Base-by-base conservation (phyloP, 2,797 vertebrate species). In the Peromyscus aztecus region DNA sequence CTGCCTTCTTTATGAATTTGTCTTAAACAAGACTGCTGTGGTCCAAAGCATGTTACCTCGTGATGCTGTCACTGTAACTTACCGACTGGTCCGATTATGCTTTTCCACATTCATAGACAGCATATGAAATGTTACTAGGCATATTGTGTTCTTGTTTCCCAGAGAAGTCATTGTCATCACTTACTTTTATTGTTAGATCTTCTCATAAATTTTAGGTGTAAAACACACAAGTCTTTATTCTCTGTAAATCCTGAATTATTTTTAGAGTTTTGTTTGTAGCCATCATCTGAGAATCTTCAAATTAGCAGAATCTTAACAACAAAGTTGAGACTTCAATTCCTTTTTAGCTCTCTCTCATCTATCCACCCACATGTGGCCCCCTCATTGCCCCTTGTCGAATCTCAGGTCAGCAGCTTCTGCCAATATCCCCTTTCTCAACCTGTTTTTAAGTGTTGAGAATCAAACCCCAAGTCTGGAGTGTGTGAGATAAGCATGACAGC, bases 151-250 rank as follows among this genome's bases (percentile, higher is more conserved):
- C 71, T 90, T 21, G 37, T 65, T 97, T 94, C 71, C 34, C 23
- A 34, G 69, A 73, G 86, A 95, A 97, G 23, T 81, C 37, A 78
- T 52, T 57, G 14, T 16, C 69, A 46, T 29, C 34, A 24, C 16
- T 73, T 91, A 69, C 77, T 92, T 90, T 94, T 90, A 93, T 92
- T 90, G 52, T n/a, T 83, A 52, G 23, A 29, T 89, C 13, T 89
- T 97, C 95, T n/a, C 24, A 93, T 57, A 96, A 75, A 86, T 37
- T 86, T 93, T 24, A 96, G 17, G 46, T 77, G 29, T n/a, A 69
- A 43, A 37, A 83, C 31, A 34, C 46, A 27, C 10, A 78, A 49
- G 34, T 40, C 19, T 83, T 96, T 91, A 57, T 93, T n/a, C 49
- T 93, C 23, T 34, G 17, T 14, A 89, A 96, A 73, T 24, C 17